phyloP scores from a whole-genome alignment of 2,888 invertebrate genomes.

The Polyommatus iphigenia region DNA sequence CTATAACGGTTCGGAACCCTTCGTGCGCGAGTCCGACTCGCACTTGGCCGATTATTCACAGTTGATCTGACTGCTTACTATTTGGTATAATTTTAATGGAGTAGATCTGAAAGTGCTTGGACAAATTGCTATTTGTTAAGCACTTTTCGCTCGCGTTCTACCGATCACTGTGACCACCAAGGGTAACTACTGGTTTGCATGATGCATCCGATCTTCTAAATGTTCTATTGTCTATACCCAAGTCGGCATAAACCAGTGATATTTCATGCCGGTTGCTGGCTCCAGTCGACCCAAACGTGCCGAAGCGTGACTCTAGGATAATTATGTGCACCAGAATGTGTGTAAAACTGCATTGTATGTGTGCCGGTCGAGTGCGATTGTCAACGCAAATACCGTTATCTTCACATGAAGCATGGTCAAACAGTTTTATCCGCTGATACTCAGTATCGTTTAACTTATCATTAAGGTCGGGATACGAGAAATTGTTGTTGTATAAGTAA shows the following conservation, averaged over 20 bases:
- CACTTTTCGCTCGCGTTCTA: neutral
- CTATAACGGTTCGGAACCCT: too few species aligned
- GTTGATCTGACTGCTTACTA: neutral
- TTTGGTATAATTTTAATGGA: neutral
- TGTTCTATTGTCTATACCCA: neutral
- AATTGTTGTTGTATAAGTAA: neutral
- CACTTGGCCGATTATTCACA: too few species aligned
- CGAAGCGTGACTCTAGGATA: neutral
- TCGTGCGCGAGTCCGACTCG: too few species aligned
- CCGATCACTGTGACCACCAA: too few species aligned
- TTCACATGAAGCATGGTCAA: conserved; percentile 10
- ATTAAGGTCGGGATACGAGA: neutral
- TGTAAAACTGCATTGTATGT: conserved; percentile 19
- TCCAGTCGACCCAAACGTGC: neutral
- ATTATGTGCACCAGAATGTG: conserved; percentile 13
- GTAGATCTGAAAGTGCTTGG: too few species aligned
- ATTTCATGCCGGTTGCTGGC: neutral
- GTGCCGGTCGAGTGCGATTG: conserved; percentile 29
- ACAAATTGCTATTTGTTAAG: neutral
- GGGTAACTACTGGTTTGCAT: too few species aligned
- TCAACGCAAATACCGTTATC: conserved; percentile 35
- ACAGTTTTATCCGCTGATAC: conserved; percentile 8
- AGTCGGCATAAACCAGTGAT: neutral
- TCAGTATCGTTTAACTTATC: neutral
- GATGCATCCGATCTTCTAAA: neutral